Base-by-base conservation (phyloP, 2,113 vertebrate species). In the Etheostoma cragini region DNA sequence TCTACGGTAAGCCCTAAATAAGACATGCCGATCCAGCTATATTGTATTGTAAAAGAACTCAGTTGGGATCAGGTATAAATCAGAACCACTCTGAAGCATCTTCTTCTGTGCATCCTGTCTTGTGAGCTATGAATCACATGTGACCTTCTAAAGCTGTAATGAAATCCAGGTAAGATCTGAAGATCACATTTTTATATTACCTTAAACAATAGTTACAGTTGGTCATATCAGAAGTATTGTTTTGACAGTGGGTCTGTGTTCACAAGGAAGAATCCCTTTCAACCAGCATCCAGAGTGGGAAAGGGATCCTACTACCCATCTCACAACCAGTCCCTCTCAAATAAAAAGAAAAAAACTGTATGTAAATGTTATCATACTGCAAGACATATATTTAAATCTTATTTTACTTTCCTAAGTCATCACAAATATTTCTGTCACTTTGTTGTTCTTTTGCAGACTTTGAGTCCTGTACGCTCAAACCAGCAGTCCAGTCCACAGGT, bases 141-240 rank as follows among this genome's bases (percentile, higher is more conserved):
- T 84, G 58, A 58, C 5, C 0, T 57, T n/a, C 21, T 26, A 21
- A 26, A 61, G 46, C 38, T 78, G 53, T 11, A 21, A 94, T 95
- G 92, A 93, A 94, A 81, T 94, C 93, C 76, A 94, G 95, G 94
- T 95, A 78, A 93, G 78, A 58, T 49, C 19, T n/a, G 21, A 24
- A 33, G 1, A 3, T 7, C 10, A 46, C 21, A 16, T 14, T 73
- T 53, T 26, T 17, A 24, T 16, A 16, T 6, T 22, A 60, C 13
- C 8, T 2, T 67, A 35, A 81, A 46, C 3, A 22, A 8, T 8
- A 61, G 24, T 66, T 60, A 24, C n/a, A 69, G 10, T 45, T 67
- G 14, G 1, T 54, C 6, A 60, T 42, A 42, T 42, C 38, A 42
- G 38, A 12, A 49, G 3, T 60, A 8, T 74, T 86, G 7, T 85